Evolutionary conservation across 2,888 invertebrate species (phyloP).

Genomic region (Homarus gammarus): DNA sequence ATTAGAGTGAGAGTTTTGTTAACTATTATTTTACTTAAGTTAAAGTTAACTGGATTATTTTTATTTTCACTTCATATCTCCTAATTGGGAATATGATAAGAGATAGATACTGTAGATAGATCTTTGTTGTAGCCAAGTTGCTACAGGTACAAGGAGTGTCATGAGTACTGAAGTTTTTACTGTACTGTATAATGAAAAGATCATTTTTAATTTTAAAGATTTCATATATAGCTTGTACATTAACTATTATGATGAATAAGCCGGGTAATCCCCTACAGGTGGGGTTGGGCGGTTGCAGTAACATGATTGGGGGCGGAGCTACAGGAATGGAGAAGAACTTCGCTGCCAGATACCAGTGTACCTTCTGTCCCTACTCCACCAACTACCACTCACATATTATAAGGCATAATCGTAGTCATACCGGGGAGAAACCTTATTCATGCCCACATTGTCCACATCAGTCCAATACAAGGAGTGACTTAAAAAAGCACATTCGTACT

Average conservation of each 20-base stretch:
- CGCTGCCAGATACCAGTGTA: constrained; percentile 15
- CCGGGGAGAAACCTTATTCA: constrained; percentile 27
- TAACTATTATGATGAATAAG: neutral
- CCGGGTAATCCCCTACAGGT: constrained; percentile 26
- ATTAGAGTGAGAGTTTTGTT: no score
- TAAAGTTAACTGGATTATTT: no score
- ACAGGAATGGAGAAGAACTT: constrained; percentile 10
- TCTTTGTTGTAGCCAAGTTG: neutral
- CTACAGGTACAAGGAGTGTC: neutral
- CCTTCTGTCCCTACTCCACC: constrained; percentile 34
- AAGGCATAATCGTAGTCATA: constrained; percentile 32
- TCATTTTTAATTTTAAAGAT: neutral
- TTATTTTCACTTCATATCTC: no score
- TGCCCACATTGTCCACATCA: constrained; percentile 36
- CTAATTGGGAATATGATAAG: no score
- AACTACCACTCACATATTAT: constrained; percentile 18
- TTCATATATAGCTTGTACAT: neutral
- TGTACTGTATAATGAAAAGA: neutral
- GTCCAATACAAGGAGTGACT: constrained; percentile 1
- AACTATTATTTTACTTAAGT: no score
- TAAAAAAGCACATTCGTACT: constrained; percentile 26
- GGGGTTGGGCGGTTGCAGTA: constrained; percentile 7
- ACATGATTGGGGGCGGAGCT: constrained; percentile 14
- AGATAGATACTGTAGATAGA: no score
- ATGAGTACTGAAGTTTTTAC: neutral